phyloP scores from a whole-genome alignment of 53 echinoderm and acorn worm species.

The Apostichopus leukothele region DNA sequence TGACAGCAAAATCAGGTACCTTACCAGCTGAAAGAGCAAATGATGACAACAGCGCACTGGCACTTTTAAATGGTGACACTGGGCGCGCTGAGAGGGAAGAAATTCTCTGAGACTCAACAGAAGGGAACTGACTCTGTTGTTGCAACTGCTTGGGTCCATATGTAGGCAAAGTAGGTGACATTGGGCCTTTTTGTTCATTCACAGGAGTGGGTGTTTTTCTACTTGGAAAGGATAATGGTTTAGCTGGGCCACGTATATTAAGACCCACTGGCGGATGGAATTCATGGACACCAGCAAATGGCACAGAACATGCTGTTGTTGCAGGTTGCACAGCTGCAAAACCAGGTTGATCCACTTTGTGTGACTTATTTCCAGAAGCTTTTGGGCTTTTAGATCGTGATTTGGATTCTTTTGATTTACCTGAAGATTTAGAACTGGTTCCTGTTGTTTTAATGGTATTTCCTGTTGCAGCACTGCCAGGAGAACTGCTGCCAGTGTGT shows the following conservation, averaged over 20 bases:
- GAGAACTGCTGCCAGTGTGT: not conserved
- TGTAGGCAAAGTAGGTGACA: constrained; percentile 40
- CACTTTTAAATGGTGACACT: constrained; percentile 56
- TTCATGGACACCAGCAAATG: constrained; percentile 54
- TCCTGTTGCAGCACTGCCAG: not conserved
- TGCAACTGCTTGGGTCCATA: constrained; percentile 56
- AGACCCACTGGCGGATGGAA: constrained; percentile 44
- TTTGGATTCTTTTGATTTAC: constrained; percentile 41
- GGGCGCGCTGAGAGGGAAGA: constrained; percentile 32
- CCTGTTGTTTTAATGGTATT: not conserved
- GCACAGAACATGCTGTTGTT: not conserved
- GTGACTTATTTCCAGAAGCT: constrained; percentile 38
- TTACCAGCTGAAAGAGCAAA: constrained; percentile 89
- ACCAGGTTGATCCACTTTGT: not conserved
- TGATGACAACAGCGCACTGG: constrained; percentile 90
- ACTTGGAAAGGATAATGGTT: constrained; percentile 28
- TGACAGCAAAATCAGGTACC: constrained; percentile 34
- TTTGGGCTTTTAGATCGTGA: constrained; percentile 48
- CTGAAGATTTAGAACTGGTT: constrained; percentile 14
- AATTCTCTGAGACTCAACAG: constrained; percentile 20
- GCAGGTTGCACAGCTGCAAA: not conserved
- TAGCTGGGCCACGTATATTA: constrained; percentile 29
- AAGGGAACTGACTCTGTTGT: constrained; percentile 7
- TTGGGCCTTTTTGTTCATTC: constrained; percentile 4
- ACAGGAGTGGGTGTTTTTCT: constrained; percentile 6